Evolutionary conservation across 2,888 invertebrate species (phyloP).

Genomic region (Hesperia comma): DNA sequence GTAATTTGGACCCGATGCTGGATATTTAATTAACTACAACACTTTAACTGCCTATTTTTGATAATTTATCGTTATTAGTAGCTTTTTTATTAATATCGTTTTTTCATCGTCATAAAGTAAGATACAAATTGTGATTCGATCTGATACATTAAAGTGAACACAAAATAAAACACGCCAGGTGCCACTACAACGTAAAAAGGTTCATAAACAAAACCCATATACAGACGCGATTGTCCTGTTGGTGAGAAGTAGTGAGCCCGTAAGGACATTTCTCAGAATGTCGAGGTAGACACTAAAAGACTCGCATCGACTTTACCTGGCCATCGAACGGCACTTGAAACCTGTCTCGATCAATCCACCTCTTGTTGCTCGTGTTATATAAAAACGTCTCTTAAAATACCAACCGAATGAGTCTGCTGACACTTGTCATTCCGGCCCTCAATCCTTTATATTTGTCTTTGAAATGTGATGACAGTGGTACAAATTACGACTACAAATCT

Average conservation of each 20-base stretch:
- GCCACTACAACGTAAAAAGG: conserved; percentile 22
- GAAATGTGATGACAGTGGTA: conserved; percentile 84
- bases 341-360: conserved; percentile 83
- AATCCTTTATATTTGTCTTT: conserved; percentile 84
- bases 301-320: conserved; percentile 67
- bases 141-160: conserved; percentile 1
- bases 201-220: conserved; percentile 26
- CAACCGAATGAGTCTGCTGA: conserved; percentile 76
- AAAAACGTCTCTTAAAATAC: conserved; percentile 82
- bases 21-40: conserved; percentile 15
- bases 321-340: conserved; percentile 80
- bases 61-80: conserved; percentile 13
- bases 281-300: conserved; percentile 70
- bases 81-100: conserved; percentile 7
- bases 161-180: conserved; percentile 14
- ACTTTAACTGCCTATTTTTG: conserved; percentile 13
- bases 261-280: conserved; percentile 80
- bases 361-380: conserved; percentile 82
- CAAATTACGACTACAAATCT: conserved; percentile 84
- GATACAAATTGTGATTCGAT: conserved; percentile 6
- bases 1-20: conserved; percentile 11
- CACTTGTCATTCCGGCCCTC: conserved; percentile 82
- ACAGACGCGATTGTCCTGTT: conserved; percentile 56
- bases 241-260: conserved; percentile 63
- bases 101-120: not conserved